Percentiles rank a stretch among this genome's conserved stretches.
phyloP scores from a whole-genome alignment of 2,888 invertebrate species.

The Protodeltote pygarga region DNA sequence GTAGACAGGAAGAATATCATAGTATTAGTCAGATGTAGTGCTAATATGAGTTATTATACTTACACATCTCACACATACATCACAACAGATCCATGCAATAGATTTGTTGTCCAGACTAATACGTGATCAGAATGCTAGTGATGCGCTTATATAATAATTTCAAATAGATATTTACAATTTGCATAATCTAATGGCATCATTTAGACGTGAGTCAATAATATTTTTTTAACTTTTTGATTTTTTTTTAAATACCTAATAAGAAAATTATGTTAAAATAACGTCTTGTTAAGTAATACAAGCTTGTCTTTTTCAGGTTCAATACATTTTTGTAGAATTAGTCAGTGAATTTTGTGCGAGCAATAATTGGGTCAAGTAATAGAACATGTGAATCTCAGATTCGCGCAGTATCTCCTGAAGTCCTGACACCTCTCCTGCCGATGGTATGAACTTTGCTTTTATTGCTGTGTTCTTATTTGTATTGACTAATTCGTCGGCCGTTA shows the following conservation, averaged over 20 bases:
- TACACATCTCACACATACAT: conserved; percentile 46
- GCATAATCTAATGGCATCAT: conserved; percentile 18
- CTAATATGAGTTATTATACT: conserved; percentile 42
- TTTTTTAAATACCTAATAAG: no score
- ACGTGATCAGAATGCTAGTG: conserved; percentile 51
- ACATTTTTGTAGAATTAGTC: no score
- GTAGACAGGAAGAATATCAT: conserved; percentile 9
- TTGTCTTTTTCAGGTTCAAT: no score
- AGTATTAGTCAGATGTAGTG: conserved; percentile 21
- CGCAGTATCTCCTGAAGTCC: conserved; percentile 21
- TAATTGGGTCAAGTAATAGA: neutral
- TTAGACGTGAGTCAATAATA: no score
- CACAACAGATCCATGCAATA: conserved; percentile 57
- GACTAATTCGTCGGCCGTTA: conserved; percentile 78
- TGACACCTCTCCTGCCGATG: conserved; percentile 29
- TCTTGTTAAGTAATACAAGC: no score
- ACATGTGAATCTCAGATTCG: conserved; percentile 8
- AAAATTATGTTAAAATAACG: no score
- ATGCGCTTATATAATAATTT: conserved; percentile 34
- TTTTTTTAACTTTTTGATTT: no score
- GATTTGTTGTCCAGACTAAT: conserved; percentile 51
- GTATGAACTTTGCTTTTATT: conserved; percentile 41
- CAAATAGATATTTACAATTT: conserved; percentile 23
- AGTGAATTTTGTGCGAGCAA: conserved; percentile 2
- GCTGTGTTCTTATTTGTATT: conserved; percentile 71